Evolutionary conservation across 2,113 vertebrate genomes (phyloP).

Genomic region (Phaethon lepturus): DNA sequence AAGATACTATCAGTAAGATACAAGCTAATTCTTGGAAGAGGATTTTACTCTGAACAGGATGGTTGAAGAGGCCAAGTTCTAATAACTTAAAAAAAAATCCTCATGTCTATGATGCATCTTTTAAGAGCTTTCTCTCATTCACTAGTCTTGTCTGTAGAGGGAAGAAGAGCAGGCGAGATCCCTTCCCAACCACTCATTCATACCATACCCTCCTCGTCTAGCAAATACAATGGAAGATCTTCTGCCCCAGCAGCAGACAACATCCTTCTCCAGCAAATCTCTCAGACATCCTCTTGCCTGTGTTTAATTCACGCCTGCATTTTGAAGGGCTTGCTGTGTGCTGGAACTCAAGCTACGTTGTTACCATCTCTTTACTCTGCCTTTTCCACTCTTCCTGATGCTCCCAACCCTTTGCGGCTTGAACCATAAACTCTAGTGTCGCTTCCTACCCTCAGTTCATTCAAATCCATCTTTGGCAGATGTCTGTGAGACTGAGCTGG

Average conservation of each 20-base stretch:
- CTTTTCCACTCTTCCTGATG: background rate
- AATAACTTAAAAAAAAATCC: background rate
- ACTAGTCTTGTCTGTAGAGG: background rate
- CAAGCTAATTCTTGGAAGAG: background rate
- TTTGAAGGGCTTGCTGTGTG: background rate
- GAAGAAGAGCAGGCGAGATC: background rate
- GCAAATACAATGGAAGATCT: background rate
- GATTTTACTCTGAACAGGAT: background rate
- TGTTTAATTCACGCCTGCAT: background rate
- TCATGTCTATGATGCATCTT: background rate
- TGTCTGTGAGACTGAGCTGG: background rate
- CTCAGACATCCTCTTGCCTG: background rate
- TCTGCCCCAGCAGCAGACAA: background rate
- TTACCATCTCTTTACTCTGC: background rate
- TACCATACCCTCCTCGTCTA: background rate
- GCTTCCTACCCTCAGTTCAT: background rate
- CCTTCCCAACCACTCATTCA: background rate
- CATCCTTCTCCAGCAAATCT: background rate
- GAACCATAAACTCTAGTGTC: background rate
- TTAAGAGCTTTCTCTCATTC: background rate
- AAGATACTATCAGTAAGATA: background rate
- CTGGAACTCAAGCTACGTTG: rapidly evolving
- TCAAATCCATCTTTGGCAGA: background rate
- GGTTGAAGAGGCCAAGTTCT: background rate
- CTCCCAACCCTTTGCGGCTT: background rate